Base-by-base conservation (phyloP, 2,888 invertebrate genomes). In the Coecobrya sp. region DNA sequence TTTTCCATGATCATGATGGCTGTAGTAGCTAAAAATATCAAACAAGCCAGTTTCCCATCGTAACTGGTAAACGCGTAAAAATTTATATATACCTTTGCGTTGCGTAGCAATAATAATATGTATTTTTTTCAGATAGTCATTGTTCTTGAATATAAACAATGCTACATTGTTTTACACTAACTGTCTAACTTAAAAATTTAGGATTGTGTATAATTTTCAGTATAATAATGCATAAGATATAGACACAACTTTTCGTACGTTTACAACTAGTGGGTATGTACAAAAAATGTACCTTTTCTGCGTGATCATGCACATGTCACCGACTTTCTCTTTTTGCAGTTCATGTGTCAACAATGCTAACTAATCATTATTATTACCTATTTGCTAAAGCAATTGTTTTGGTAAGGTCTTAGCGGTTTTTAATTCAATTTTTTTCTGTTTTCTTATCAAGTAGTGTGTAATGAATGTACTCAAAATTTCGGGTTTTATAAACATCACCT, bases 401-500 rank as follows among this genome's bases (percentile, higher is more conserved):
- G 25, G 16, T 79, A 49, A 79, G 42, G 79, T 79, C n/a, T 52
- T 55, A 52, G 52, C 25, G 79, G 25, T 79, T 27, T 22, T 11
- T 42, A 25, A 13, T 25, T 13, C 22, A 22, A 76, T 1, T 52
- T 27, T 0, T 55, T 79, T 27, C 1, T 13, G 27, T 16, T 25
- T 4, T 19, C 0, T 36, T 36, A 36, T 36, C 7, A 36, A 36
- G n/a, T n/a, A n/a, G n/a, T n/a, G n/a, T 36, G 73, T n/a, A 16
- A 13, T 45, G 73, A 79, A 79, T 79, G 19, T 79, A 79, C 79
- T 79, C 79, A 79, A 79, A 79, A 79, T 79, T 79, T 27, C 16
- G 7, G 45, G 1, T 49, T 45, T n/a, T n/a, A n/a, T n/a, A 25
- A 52, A 13, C 10, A 42, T 70, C 27, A 79, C 11, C 13, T 52